A percentile compares a stretch with the other conserved stretches of the same genome.
phyloP scores from a whole-genome alignment of 2,888 invertebrate genomes.

The Sphecodes monilicornis region DNA sequence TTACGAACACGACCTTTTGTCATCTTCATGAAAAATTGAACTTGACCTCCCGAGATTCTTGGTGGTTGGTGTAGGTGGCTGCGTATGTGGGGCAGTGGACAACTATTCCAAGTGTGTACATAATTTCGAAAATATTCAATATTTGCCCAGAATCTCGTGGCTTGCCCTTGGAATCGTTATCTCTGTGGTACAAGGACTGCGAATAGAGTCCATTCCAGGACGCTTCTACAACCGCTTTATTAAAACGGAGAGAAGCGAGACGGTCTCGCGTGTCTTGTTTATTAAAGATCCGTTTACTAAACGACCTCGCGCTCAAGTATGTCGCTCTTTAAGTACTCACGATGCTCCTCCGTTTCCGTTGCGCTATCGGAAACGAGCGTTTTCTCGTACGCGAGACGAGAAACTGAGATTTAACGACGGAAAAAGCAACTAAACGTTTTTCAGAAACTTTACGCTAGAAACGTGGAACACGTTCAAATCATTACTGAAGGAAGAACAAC shows the following conservation, averaged over 20 bases:
- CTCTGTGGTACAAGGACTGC: background rate
- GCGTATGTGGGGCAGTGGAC: background rate
- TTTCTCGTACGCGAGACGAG: background rate
- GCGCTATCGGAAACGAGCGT: background rate
- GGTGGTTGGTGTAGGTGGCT: background rate
- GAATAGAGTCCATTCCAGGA: background rate
- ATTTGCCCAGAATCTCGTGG: background rate
- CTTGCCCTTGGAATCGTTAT: background rate
- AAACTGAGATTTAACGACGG: background rate
- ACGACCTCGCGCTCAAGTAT: slow-evolving; percentile 4
- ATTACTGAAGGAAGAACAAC: too few relatives aligned
- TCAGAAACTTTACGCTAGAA: too few relatives aligned
- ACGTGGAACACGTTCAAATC: too few relatives aligned
- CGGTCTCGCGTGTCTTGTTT: slow-evolving; percentile 16
- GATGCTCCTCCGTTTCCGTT: background rate
- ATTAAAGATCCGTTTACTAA: slow-evolving; percentile 23
- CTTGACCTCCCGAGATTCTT: background rate
- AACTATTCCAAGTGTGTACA: background rate
- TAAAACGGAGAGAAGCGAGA: slow-evolving; percentile 10
- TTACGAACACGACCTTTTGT: too few relatives aligned
- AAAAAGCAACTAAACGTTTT: background rate
- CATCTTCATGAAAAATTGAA: background rate
- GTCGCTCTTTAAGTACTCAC: background rate
- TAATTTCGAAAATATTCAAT: background rate
- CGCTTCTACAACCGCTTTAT: slow-evolving; percentile 4